Evolutionary conservation across 1,140 invertebrate species (phyloP).

Genomic region (Amphibalanus amphitrite): DNA sequence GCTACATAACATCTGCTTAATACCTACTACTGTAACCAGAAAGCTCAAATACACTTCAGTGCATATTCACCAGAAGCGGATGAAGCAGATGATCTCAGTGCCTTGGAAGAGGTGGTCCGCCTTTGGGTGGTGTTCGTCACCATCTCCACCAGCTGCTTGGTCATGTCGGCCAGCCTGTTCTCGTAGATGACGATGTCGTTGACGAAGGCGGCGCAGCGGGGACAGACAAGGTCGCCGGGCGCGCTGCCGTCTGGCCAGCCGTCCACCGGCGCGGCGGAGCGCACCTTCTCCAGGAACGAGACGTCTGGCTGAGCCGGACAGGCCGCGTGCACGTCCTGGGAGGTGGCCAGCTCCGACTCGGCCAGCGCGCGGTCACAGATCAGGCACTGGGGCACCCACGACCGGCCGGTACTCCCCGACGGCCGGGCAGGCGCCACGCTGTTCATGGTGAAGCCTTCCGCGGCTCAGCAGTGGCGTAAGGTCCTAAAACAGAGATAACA

Average conservation of each 20-base stretch:
- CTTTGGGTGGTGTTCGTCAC: not conserved
- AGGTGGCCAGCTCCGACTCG: not conserved
- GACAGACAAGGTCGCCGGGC: not conserved
- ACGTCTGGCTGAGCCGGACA: not conserved
- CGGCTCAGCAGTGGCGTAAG: no score
- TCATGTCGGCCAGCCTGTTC: not conserved
- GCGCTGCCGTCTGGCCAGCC: not conserved
- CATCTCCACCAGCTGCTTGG: not conserved
- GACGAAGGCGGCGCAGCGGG: not conserved
- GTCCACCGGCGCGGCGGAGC: no score
- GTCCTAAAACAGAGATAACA: no score
- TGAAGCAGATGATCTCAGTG: no score
- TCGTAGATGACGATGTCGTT: constrained; percentile 1
- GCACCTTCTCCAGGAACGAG: not conserved
- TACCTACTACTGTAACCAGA: no score
- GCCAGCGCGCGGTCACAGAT: not conserved
- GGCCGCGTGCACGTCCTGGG: not conserved
- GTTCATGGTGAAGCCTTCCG: not conserved
- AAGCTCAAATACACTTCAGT: no score
- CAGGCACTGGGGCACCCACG: not conserved
- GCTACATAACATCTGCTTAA: no score
- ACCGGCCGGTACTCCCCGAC: no score
- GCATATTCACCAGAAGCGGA: no score
- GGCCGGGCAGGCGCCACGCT: no score
- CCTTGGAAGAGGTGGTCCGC: no score